Base-by-base conservation (phyloP, 2,888 invertebrate species). In the Agrochola lota region DNA sequence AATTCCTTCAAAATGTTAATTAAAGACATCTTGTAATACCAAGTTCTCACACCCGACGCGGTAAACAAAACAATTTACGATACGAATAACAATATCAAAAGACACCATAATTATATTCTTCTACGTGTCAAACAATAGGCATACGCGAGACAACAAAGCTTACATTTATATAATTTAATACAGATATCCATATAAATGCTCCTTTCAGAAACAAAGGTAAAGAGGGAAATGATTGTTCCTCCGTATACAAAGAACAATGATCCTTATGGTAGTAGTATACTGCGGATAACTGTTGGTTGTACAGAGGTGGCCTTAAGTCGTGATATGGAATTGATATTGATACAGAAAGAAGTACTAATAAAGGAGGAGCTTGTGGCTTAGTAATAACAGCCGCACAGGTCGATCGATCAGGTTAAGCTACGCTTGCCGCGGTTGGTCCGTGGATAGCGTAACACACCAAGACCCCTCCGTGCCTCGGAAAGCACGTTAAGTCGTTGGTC, bases 101-200 rank as follows among this genome's bases (percentile, higher is more conserved):
- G 78, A 66, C 63, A 63, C 43, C 68, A 75, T 64, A 46, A 46
- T 46, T 46, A 73, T 66, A 69, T 64, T 40, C 30, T 17, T 60
- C 8, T 23, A 68, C 30, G 63, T 35, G 62, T 67, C 76, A 75
- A 77, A 85, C 83, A 87, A 86, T 76, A 80, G 80, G 43, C 66
- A 64, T 11, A 74, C 30, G 26, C n/a, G 40, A 77, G 72, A 70
- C 74, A 78, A 85, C 81, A 81, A 81, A 85, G 85, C 77, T 66
- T n/a, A 78, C 74, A 85, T 85, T 77, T 84, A 79, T 86, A 76
- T 78, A 46, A 84, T 86, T 86, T 86, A 84, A 83, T 83, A 80
- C 76, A 78, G 75, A 81, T 82, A 82, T 77, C 71, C 63, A 74
- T 82, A 79, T 70, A 70, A 75, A 78, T 67, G 74, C 62, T 77